Conservation (phyloP, 2,113 vertebrate species). For the Poeciliopsis turrubarensis region DNA sequence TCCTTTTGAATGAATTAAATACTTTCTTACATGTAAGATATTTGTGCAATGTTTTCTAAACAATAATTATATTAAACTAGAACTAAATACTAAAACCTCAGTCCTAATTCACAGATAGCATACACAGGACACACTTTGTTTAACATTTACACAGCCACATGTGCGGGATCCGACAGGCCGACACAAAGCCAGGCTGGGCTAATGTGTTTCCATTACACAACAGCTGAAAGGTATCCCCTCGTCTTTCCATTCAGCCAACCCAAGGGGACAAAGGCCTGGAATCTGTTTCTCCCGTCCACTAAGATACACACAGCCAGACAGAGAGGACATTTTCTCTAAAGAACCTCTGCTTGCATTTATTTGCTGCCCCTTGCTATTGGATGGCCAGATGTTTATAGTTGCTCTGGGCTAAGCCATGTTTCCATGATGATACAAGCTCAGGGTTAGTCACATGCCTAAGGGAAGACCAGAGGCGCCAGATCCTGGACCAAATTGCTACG, state of each 20-base stretch:
- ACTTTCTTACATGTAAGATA: not conserved
- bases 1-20: not conserved
- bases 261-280: constrained; percentile 61
- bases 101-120: not conserved
- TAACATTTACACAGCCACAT: constrained; percentile 11
- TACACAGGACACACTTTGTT: constrained; percentile 13
- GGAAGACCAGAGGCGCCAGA: constrained; percentile 54
- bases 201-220: constrained; percentile 47
- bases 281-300: constrained; percentile 48
- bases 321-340: constrained; percentile 42
- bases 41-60: constrained; percentile 6
- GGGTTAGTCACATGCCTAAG: constrained; percentile 68
- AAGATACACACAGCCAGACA: constrained; percentile 35
- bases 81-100: not conserved
- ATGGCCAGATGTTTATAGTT: constrained; percentile 78
- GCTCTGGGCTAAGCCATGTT: constrained; percentile 76
- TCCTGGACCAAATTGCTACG: constrained; percentile 47
- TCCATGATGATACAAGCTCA: constrained; percentile 76
- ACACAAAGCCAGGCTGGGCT: constrained; percentile 8
- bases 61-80: not conserved
- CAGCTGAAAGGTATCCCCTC: constrained; percentile 62
- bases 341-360: constrained; percentile 64
- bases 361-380: constrained; percentile 63
- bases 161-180: constrained; percentile 12
- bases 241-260: constrained; percentile 55